These are phyloP conservation scores for Folsomia manolachei DNA, from an alignment of 2,888 invertebrate species.

Conservation along the genomic window DNA sequence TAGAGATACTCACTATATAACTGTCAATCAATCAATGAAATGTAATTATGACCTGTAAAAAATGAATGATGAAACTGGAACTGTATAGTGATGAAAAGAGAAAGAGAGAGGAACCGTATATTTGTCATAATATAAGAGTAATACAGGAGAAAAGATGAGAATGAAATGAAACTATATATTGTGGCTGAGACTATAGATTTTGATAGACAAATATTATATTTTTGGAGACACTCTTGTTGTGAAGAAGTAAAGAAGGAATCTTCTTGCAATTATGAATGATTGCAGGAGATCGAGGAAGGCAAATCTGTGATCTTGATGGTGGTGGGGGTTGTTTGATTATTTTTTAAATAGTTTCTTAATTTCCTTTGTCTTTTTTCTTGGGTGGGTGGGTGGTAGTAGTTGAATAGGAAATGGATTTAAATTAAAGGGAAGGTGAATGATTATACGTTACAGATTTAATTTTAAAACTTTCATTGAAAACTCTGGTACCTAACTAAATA, in stretches of 20 bases:
- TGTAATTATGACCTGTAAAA: neutral
- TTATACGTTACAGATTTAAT: neutral
- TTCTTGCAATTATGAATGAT: neutral
- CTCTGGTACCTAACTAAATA: slow-evolving; percentile 17
- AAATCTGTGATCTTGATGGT: slow-evolving; percentile 46
- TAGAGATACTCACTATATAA: slow-evolving; percentile 19
- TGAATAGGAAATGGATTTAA: too few species aligned
- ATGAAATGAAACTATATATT: neutral
- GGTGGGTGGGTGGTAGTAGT: too few species aligned
- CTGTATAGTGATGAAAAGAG: slow-evolving; percentile 1
- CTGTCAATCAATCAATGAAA: neutral
- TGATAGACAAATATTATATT: slow-evolving; percentile 18
- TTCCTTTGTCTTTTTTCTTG: slow-evolving; percentile 12
- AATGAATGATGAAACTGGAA: neutral
- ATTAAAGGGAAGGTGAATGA: slow-evolving; percentile 14
- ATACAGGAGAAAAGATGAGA: neutral
- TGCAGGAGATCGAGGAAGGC: slow-evolving; percentile 31
- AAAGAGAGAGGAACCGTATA: slow-evolving; percentile 9
- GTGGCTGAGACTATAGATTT: slow-evolving; percentile 14
- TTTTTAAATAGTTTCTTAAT: slow-evolving; percentile 17
- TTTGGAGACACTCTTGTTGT: slow-evolving; percentile 19
- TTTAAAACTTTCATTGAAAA: slow-evolving; percentile 8
- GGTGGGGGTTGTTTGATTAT: slow-evolving; percentile 35
- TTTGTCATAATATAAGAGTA: neutral
- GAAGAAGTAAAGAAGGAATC: slow-evolving; percentile 20